Conservation (phyloP, 1,140 invertebrate genomes). For the Rhyzopertha dominica region DNA sequence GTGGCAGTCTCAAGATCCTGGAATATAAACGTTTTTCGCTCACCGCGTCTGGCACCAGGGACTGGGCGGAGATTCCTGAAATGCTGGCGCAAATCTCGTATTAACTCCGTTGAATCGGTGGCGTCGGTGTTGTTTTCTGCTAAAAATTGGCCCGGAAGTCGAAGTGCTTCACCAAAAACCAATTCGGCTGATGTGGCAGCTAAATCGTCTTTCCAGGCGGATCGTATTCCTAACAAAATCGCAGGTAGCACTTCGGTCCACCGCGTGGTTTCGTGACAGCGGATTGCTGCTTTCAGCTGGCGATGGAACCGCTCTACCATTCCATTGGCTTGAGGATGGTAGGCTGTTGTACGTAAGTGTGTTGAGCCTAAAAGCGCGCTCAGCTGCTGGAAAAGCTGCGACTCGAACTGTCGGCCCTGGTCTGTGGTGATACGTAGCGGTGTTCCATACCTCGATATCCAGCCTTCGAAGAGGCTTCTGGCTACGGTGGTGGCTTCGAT, state of each 20-base stretch:
- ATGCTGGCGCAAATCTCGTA: no score
- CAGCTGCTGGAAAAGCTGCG: slow-evolving; percentile 21
- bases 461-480: slow-evolving; percentile 32
- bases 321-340: slow-evolving; percentile 41
- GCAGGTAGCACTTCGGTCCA: slow-evolving; percentile 43
- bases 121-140: no score
- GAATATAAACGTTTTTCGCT: no score
- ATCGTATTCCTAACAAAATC: slow-evolving; percentile 43
- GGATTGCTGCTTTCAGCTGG: slow-evolving; percentile 40
- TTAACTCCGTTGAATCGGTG: no score
- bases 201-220: slow-evolving; percentile 38
- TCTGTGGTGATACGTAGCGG: slow-evolving; percentile 37
- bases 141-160: slow-evolving; percentile 43
- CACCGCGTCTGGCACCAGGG: no score
- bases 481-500: slow-evolving; percentile 35
- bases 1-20: no score
- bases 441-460: slow-evolving; percentile 29
- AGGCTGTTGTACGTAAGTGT: no score
- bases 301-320: slow-evolving; percentile 44
- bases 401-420: slow-evolving; percentile 41
- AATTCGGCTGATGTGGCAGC: slow-evolving; percentile 37
- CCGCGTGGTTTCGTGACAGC: slow-evolving; percentile 22
- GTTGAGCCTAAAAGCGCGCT: no score
- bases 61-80: no score
- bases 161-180: slow-evolving; percentile 32